Conservation (phyloP, 2,113 vertebrate species). For the Thamnaconus septentrionalis region DNA sequence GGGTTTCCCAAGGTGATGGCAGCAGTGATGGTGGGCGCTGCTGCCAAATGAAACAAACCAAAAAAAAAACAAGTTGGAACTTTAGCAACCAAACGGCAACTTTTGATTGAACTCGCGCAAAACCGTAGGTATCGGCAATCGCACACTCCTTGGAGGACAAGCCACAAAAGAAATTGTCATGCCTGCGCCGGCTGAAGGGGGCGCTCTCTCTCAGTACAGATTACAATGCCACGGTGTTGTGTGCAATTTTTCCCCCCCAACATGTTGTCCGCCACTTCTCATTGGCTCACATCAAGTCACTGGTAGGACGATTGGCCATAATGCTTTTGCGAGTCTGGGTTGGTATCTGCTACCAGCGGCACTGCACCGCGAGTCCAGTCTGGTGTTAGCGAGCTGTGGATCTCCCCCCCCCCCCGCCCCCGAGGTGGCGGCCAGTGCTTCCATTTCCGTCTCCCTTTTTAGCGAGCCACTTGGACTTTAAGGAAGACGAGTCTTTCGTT, state of each 20-base stretch:
- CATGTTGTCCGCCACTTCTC: constrained; percentile 31
- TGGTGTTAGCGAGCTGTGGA: constrained; percentile 45
- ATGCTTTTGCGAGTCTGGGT: constrained; percentile 20
- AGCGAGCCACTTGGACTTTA: constrained; percentile 23
- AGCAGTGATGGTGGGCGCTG: constrained; percentile 93
- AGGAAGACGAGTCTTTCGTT: constrained; percentile 43
- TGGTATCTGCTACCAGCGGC: constrained; percentile 20
- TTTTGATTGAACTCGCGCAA: too few species aligned
- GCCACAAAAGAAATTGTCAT: constrained; percentile 51
- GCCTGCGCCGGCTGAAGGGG: constrained; percentile 1
- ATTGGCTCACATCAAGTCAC: constrained; percentile 26
- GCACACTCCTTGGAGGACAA: constrained; percentile 63
- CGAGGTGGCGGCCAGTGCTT: constrained; percentile 48
- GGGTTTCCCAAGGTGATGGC: constrained; percentile 77
- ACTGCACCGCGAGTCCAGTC: constrained; percentile 41
- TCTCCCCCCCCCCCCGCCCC: background rate
- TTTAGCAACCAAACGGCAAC: constrained; percentile 1
- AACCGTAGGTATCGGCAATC: constrained; percentile 56
- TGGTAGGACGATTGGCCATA: constrained; percentile 40
- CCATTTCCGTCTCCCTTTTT: constrained; percentile 47
- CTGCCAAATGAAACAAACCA: constrained; percentile 55
- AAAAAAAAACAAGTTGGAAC: constrained; percentile 46
- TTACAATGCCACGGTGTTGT: background rate
- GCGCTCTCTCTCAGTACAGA: constrained; percentile 36
- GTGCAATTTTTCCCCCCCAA: constrained; percentile 38